phyloP scores from a whole-genome alignment of 2,113 vertebrate species.

The Dissostichus mawsoni region DNA sequence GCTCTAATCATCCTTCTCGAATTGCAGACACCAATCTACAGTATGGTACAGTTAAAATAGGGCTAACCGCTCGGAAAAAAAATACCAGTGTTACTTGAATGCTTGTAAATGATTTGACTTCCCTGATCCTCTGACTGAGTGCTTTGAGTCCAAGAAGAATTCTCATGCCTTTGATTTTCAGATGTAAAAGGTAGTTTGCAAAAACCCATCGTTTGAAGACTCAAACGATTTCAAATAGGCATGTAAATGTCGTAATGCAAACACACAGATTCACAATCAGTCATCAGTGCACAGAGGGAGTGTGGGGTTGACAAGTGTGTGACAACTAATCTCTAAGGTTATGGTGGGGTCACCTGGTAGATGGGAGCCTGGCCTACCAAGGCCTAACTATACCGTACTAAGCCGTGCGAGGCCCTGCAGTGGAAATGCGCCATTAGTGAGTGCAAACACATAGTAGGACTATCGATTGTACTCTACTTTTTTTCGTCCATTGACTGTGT shows the following conservation, averaged over 20 bases:
- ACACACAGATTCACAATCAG: constrained; percentile 16
- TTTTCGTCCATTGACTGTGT: constrained; percentile 28
- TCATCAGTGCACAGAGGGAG: constrained; percentile 27
- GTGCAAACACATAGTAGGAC: constrained; percentile 43
- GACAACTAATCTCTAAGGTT: constrained; percentile 62
- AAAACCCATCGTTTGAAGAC: constrained; percentile 11
- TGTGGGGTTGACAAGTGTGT: constrained; percentile 54
- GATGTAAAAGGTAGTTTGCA: not conserved
- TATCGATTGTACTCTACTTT: constrained; percentile 47
- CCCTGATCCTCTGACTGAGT: not conserved
- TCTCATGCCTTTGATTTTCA: constrained; percentile 13
- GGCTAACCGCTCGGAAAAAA: not conserved
- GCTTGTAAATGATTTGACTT: not conserved
- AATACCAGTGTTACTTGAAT: not conserved
- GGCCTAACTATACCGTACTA: too few species aligned
- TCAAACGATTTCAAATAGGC: not conserved
- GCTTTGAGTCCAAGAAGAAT: not conserved
- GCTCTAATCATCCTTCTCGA: constrained; percentile 1
- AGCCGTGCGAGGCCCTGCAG: too few species aligned
- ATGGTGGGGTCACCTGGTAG: constrained; percentile 44
- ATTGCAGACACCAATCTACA: not conserved
- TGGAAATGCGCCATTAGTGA: constrained; percentile 17
- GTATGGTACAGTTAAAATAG: not conserved
- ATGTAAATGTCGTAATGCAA: too few species aligned
- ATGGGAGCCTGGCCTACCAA: not conserved